Evolutionary conservation across 1,140 invertebrate genomes (phyloP).

Genomic region (Apocrypta bakeri): DNA sequence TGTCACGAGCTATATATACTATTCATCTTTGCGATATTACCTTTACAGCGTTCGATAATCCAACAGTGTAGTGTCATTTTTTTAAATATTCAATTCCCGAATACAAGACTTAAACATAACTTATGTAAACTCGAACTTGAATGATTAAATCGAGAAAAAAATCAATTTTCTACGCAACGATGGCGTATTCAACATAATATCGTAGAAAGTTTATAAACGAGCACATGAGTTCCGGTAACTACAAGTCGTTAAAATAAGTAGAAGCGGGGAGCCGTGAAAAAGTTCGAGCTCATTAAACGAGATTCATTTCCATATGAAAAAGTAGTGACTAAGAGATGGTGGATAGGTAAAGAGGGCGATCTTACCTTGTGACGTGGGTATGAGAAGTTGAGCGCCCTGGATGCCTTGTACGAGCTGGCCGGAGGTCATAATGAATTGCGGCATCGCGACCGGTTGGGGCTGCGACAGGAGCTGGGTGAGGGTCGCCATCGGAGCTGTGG

Average conservation of each 20-base stretch:
- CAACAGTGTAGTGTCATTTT: no score
- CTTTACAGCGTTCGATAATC: no score
- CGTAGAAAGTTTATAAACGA: neutral
- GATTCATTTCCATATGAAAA: constrained; percentile 4
- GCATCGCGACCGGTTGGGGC: constrained; percentile 85
- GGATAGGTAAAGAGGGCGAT: constrained; percentile 26
- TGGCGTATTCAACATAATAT: neutral
- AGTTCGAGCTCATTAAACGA: constrained; percentile 1
- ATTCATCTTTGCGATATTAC: neutral
- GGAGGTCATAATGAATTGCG: constrained; percentile 92
- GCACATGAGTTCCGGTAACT: neutral
- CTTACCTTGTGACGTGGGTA: constrained; percentile 94
- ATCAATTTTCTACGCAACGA: neutral
- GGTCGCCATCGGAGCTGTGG: constrained; percentile 72
- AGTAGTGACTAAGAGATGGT: constrained; percentile 6
- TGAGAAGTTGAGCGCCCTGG: constrained; percentile 93
- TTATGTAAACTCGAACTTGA: no score
- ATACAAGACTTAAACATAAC: no score
- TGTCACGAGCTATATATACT: neutral
- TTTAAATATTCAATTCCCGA: no score
- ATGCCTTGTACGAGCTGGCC: constrained; percentile 93
- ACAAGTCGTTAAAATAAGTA: neutral
- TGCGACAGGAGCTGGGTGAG: constrained; percentile 76
- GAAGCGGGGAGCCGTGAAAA: neutral
- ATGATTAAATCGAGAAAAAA: no score